Evolutionary conservation across 2,113 vertebrate species (phyloP), one percentile per base, ranked within the genome.

Genomic region (Zapornia atra): DNA sequence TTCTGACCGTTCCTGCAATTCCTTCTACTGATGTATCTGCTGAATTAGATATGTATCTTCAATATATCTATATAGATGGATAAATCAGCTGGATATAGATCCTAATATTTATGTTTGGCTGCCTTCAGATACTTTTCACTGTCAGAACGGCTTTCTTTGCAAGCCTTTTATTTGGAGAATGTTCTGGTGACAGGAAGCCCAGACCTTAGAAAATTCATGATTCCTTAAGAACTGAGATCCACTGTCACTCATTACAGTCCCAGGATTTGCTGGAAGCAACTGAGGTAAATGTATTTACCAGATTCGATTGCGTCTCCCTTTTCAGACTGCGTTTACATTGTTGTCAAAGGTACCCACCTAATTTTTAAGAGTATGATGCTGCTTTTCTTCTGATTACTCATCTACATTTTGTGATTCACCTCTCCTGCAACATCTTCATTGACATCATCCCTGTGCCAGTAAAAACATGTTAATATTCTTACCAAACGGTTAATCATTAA

Each of bases 351-450:
- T 86, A 83, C 38, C 48, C 80, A 69, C 44, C 46, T 70, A 71
- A 31, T 66, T 90, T 86, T 93, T 75, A 71, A 64, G 86, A 77
- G 59, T 60, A 38, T 28, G 3, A 33, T 76, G 80, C 63, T 15
- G 3, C 75, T 90, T 94, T 71, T 84, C 71, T 93, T 90, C 80
- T 92, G 79, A 93, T 96, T 97, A 97, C 92, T 95, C 94, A 97
- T 93, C 82, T 92, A 63, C 79, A 73, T 92, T 96, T 95, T 93
- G 92, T 97, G 96, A 96, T 96, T 96, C 93, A 96, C 94, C 76
- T 95, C 90, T 60, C 34, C 88, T 78, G 93, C 83, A 95, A 94
- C 82, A 64, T 93, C 94, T 91, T 96, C 82, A 92, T 90, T 97
- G 94, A 95, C 96, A 95, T 97, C 90, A 97, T 96, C 82, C 34